Evolutionary conservation across 1,140 invertebrate species (phyloP), one percentile per base, ranked within the genome.

Genomic region (Asobara japonica): DNA sequence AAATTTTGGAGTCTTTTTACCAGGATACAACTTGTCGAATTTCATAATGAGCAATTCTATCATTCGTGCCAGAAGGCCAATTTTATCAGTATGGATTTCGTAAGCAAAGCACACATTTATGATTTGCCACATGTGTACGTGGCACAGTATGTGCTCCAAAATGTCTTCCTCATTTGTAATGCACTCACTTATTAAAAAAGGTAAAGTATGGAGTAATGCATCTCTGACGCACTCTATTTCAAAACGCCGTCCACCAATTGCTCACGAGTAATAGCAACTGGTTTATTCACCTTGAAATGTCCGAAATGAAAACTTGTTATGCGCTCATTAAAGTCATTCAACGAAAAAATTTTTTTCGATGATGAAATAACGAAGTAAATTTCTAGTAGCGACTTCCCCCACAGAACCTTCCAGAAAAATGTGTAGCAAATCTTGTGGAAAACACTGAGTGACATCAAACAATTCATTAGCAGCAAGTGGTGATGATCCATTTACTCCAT

Each of bases 391-490:
- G 0, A 78, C 62, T 70, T 77, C 74, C 2, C 25, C 8, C n/a
- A 33, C 31, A 0, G 64, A 41, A 1, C 77, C 78, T 74, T 77
- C 78, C 30, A 73, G n/a, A 7, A 79, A 33, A 10, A 76, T 41
- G 45, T 77, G 77, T 74, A 78, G 77, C n/a, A 25, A 13, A 67
- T 79, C 78, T 61, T 79, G 78, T 13, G 74, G 76, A n/a, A 78
- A 70, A 68, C 76, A 77, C 38, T 65, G 25, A 0, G 74, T 79
- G 0, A 78, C 71, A 45, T 79, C 76, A 45, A 72, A 71, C 13
- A 67, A 10, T 16, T 27, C 2, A 16, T 77, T 71, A 13, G 77
- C 67, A 7, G 41, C 30, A 22, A 79, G n/a, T 38, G 78, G 62
- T 72, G 70, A 73, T 38, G 29, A 3, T 8, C 8, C 10, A 51